These are phyloP conservation scores for Xanthostigma xanthostigma DNA, from an alignment of 2,888 invertebrate species.

Conservation along the genomic window DNA sequence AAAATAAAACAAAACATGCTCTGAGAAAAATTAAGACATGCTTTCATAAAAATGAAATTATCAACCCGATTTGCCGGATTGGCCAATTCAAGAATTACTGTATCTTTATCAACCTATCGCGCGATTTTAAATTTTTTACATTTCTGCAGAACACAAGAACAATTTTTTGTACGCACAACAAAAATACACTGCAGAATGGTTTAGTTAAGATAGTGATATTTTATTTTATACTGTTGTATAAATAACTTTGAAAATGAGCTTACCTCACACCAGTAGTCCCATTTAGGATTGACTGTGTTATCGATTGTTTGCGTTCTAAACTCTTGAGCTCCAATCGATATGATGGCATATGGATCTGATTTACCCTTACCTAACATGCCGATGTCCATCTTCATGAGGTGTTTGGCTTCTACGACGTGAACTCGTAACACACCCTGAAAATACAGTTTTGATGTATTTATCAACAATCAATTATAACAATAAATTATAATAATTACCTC, in stretches of 20 bases:
- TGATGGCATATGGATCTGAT: conserved; percentile 91
- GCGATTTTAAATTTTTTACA: no score
- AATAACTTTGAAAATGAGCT: conserved; percentile 15
- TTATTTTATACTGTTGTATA: neutral
- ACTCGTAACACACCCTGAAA: conserved; percentile 83
- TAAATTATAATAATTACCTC: conserved; percentile 48
- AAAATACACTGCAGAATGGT: no score
- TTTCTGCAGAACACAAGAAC: no score
- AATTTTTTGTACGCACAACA: no score
- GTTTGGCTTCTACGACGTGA: conserved; percentile 86
- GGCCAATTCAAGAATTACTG: no score
- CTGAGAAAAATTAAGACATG: no score
- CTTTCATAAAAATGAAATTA: no score
- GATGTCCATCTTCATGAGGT: conserved; percentile 93
- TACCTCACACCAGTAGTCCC: conserved; percentile 98
- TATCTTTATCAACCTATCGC: no score
- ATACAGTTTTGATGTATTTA: neutral
- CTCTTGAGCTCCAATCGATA: conserved; percentile 84
- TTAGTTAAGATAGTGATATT: no score
- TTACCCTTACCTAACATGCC: conserved; percentile 82
- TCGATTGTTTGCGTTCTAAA: conserved; percentile 89
- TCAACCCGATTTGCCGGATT: no score
- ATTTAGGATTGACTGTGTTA: conserved; percentile 87
- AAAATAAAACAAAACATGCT: no score
- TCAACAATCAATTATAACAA: neutral